Percentiles rank a stretch among this genome's conserved stretches.
Evolutionary conservation across 2,797 vertebrate species (phyloP).

Genomic region (Alca torda): DNA sequence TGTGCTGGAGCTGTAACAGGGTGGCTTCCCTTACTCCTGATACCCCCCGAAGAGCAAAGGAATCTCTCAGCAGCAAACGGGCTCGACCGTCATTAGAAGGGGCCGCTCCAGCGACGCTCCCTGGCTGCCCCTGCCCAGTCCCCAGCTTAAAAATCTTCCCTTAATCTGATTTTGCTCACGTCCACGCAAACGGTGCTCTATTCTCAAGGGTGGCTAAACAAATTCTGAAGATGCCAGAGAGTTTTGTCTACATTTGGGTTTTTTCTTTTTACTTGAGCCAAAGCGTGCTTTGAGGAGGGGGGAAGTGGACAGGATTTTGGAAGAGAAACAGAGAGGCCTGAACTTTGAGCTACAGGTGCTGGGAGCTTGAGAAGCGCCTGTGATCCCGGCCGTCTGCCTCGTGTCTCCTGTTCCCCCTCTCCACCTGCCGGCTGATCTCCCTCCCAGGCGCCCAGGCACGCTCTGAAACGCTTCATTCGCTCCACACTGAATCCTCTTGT

Average conservation of each 20-base stretch:
- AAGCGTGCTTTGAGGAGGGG: not conserved
- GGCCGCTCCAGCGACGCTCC: not conserved
- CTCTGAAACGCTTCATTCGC: not conserved
- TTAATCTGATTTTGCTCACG: not conserved
- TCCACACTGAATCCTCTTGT: not conserved
- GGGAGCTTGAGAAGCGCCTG: fast-evolving
- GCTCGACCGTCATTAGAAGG: fast-evolving
- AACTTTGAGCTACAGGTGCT: not conserved
- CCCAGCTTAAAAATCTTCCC: not conserved
- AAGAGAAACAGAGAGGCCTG: not conserved
- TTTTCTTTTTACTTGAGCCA: not conserved
- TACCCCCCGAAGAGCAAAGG: not conserved
- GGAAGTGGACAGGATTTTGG: not conserved
- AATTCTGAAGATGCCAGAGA: not conserved
- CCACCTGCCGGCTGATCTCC: not conserved
- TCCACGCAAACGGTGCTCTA: not conserved
- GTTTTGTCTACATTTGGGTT: not conserved
- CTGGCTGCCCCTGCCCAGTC: not conserved
- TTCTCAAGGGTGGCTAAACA: not conserved
- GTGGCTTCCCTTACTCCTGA: not conserved
- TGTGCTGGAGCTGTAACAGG: not conserved
- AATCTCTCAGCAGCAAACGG: not conserved
- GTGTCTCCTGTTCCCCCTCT: fast-evolving
- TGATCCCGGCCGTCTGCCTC: not conserved
- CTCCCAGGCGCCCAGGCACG: fast-evolving